Percentiles rank a stretch among this genome's conserved stretches.
Evolutionary conservation across 2,113 vertebrate genomes (phyloP).

Genomic region (Gambusia holbrooki): DNA sequence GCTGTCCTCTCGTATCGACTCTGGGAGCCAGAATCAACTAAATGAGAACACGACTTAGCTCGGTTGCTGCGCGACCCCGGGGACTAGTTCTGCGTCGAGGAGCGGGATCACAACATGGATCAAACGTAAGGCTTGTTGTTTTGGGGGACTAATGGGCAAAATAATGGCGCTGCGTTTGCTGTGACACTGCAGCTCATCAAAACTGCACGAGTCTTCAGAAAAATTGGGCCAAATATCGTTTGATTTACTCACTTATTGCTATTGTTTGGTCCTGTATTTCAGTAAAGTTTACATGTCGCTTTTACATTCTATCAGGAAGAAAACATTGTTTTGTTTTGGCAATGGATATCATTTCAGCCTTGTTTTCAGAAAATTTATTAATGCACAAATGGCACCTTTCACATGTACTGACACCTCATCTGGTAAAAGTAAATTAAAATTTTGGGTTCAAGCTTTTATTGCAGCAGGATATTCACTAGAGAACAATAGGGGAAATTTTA

Average conservation of each 20-base stretch:
- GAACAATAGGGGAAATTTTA: not conserved
- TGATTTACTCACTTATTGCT: not conserved
- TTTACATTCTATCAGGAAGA: conserved; percentile 38
- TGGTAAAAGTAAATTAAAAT: not conserved
- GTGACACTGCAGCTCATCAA: conserved; percentile 53
- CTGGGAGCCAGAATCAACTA: conserved; percentile 38
- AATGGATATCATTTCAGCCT: not conserved
- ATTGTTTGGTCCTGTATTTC: conserved; percentile 23
- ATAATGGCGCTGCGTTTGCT: conserved; percentile 38
- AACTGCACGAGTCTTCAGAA: conserved; percentile 32
- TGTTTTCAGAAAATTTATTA: no score
- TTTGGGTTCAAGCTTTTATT: not conserved
- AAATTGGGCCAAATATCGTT: conserved; percentile 1
- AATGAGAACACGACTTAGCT: conserved; percentile 72
- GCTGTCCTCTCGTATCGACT: conserved; percentile 49
- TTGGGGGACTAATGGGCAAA: conserved; percentile 59
- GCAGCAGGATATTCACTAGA: not conserved
- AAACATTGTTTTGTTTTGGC: not conserved
- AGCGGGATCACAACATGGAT: conserved; percentile 70
- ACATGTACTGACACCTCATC: not conserved
- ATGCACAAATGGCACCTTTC: not conserved
- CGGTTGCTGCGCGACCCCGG: conserved; percentile 59
- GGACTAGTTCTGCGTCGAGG: conserved; percentile 75
- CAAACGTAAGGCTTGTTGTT: conserved; percentile 52
- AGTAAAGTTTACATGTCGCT: conserved; percentile 32